These are phyloP conservation scores for Tapirus indicus DNA, from an alignment of 2,797 vertebrate species.

Conservation along the genomic window DNA sequence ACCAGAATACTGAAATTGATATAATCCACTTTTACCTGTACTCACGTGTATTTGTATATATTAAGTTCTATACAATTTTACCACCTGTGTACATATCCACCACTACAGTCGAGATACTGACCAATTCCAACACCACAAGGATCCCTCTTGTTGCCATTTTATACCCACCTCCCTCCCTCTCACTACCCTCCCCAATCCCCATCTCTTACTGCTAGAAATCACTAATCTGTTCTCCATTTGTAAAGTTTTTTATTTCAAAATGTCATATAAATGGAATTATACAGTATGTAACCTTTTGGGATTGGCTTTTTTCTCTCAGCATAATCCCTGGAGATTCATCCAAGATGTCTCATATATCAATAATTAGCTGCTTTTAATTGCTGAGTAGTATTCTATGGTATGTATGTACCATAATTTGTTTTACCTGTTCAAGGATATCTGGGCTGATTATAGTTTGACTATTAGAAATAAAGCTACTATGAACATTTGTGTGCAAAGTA, in stretches of 20 bases:
- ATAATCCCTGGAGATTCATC: neutral
- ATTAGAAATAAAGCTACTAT: neutral
- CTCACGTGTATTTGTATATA: neutral
- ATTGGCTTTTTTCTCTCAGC: neutral
- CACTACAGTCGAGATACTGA: neutral
- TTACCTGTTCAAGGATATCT: neutral
- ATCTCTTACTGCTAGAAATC: neutral
- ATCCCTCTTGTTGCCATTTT: neutral
- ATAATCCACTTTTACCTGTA: neutral
- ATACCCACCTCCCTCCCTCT: neutral
- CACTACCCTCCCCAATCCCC: neutral
- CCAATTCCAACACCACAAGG: neutral
- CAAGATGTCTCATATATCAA: neutral
- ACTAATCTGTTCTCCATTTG: neutral
- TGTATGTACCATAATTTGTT: neutral
- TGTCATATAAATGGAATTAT: neutral
- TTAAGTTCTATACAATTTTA: neutral
- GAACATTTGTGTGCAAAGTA: neutral
- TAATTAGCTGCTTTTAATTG: neutral
- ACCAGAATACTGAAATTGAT: neutral
- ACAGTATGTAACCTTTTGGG: neutral
- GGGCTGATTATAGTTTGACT: neutral
- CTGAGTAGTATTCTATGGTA: neutral
- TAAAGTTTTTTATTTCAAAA: slow-evolving; percentile 17
- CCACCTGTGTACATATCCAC: neutral